Evolutionary conservation across 37 sponge, comb jelly and placozoan genomes (phyloP), one percentile per base, ranked within the genome.

Genomic region (Halisarca cf. caerulea): DNA sequence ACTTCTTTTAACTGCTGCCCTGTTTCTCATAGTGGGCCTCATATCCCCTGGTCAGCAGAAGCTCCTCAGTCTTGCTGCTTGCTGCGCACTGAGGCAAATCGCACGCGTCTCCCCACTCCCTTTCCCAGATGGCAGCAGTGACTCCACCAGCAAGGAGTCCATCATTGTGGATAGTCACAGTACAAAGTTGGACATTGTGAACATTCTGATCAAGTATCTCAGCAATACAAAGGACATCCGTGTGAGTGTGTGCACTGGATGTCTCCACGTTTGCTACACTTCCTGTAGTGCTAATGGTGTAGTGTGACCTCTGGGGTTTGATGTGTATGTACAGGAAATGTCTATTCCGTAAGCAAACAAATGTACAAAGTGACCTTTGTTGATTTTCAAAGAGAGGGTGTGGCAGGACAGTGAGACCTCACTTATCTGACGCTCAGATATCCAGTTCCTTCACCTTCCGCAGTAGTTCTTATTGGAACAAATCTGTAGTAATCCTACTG

Each of bases 61-160:
- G 77, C 77, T 74, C 20, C 59, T 66, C 2, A 41, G 78, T 23
- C 17, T n/a, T 23, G 78, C 91, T 23, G 91, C 82, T 17, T 87
- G 88, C 81, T 33, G 21, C 11, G 68, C 91, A 4, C 64, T 93
- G 18, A 88, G 91, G 8, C 74, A 82, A 42, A 59, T 90, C 17
- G 83, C 45, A 43, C 54, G 80, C 9, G 58, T 84, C 38, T 87
- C 82, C 0, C 85, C 91, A 34, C 85, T 93, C 27, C 94, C 93
- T 36, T 7, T 89, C 3, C 74, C 72, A 0, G 28, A 69, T 38
- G 85, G 64, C 24, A 40, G 18, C 30, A 0, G 23, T 79, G 59
- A 20, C 6, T 54, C 57, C 30, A 15, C 20, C 2, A 28, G 27
- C 27, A 78, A 43, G 69, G 58, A 2, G 37, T 35, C 60, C 8